phyloP scores from a whole-genome alignment of 2,888 invertebrate species.

The Enchytraeus crypticus region DNA sequence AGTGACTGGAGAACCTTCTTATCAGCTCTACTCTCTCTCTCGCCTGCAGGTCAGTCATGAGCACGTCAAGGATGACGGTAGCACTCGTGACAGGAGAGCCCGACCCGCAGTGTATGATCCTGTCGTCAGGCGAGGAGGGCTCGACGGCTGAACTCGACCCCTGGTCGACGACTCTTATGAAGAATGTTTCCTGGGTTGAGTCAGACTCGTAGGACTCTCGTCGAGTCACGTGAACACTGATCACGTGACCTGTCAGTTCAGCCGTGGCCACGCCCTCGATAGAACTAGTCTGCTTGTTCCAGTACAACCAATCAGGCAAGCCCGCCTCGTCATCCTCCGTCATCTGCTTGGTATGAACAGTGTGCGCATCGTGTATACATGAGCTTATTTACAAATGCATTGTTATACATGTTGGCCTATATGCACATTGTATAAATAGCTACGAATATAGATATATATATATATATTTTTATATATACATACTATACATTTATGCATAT shows the following conservation, averaged over 20 bases:
- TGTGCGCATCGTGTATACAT: no score
- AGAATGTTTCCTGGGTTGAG: slow-evolving; percentile 18
- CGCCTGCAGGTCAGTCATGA: slow-evolving; percentile 59
- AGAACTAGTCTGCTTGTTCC: slow-evolving; percentile 62
- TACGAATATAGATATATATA: no score
- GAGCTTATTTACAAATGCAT: no score
- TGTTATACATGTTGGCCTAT: no score
- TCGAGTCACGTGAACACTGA: slow-evolving; percentile 59
- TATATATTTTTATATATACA: no score
- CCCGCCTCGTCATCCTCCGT: slow-evolving; percentile 11
- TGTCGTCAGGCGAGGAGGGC: no score
- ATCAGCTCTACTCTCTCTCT: slow-evolving; percentile 54
- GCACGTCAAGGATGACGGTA: slow-evolving; percentile 61
- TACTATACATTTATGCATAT: no score
- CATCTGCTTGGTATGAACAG: no score
- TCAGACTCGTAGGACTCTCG: slow-evolving; percentile 25
- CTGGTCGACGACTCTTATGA: slow-evolving; percentile 1
- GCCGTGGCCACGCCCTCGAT: slow-evolving; percentile 64
- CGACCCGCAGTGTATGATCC: no score
- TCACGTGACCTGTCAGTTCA: slow-evolving; percentile 57
- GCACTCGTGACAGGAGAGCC: slow-evolving; percentile 57
- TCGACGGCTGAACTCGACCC: no score
- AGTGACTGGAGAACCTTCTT: slow-evolving; percentile 33
- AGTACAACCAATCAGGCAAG: slow-evolving; percentile 52
- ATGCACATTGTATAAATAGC: no score